A percentile compares a stretch with the other conserved stretches of the same genome.
phyloP scores from a whole-genome alignment of 2,888 invertebrate species.

The Kuschelorhynchus macadamiae region DNA sequence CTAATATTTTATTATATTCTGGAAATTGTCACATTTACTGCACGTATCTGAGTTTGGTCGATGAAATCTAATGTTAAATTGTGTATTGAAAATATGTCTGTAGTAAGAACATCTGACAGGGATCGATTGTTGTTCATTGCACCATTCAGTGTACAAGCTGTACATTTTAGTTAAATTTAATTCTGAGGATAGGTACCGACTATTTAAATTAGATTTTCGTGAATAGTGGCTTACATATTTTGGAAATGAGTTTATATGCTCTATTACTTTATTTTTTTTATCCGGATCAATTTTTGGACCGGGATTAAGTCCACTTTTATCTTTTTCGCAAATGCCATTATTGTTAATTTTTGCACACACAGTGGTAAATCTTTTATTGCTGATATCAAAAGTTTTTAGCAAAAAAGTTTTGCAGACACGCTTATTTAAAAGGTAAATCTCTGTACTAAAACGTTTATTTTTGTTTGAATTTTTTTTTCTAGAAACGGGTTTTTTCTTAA shows the following conservation, averaged over 20 bases:
- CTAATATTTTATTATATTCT: slow-evolving; percentile 32
- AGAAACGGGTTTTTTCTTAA: no score
- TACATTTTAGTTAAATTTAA: slow-evolving; percentile 10
- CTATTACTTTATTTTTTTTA: slow-evolving; percentile 3
- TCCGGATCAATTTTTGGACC: slow-evolving; percentile 15
- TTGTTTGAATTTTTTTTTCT: no score
- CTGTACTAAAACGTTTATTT: no score
- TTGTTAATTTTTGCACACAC: slow-evolving; percentile 14
- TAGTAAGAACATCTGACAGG: slow-evolving; percentile 29
- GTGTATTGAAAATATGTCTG: slow-evolving; percentile 15
- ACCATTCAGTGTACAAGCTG: slow-evolving; percentile 13
- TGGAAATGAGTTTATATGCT: slow-evolving; percentile 11
- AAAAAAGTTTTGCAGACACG: no score
- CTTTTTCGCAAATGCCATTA: slow-evolving; percentile 5
- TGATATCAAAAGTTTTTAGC: slow-evolving; percentile 12
- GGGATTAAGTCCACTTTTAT: slow-evolving; percentile 5
- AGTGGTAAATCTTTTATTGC: slow-evolving; percentile 21
- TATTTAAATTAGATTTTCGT: slow-evolving; percentile 17
- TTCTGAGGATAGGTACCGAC: slow-evolving; percentile 11
- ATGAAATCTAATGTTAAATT: slow-evolving; percentile 26
- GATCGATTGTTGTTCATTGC: slow-evolving; percentile 9
- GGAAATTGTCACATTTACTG: neutral
- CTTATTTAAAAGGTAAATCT: no score
- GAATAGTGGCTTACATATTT: slow-evolving; percentile 16
- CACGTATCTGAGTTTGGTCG: slow-evolving; percentile 30